These are phyloP conservation scores for Melieria picta DNA, from an alignment of 2,888 invertebrate species.

Conservation along the genomic window DNA sequence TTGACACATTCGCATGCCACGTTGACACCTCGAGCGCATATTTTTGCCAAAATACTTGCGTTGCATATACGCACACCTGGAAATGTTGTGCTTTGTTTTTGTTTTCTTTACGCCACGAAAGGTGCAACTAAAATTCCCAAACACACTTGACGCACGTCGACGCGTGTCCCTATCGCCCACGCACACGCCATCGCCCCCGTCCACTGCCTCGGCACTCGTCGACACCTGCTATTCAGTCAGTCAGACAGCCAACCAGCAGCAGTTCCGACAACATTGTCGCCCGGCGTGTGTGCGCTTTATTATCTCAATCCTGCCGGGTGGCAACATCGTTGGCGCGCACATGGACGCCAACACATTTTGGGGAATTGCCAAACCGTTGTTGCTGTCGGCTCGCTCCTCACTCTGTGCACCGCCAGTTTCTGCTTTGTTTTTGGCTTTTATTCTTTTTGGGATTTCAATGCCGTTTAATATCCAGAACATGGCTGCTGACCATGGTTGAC, in stretches of 20 bases:
- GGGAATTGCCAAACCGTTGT: not conserved
- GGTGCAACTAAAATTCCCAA: too few relatives aligned
- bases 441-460: not conserved
- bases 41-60: not conserved
- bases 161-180: too few relatives aligned
- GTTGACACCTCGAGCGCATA: slow-evolving; percentile 3
- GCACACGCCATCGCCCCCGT: too few relatives aligned
- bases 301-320: not conserved
- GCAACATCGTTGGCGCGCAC: not conserved
- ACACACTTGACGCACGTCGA: too few relatives aligned
- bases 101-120: too few relatives aligned
- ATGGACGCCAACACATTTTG: not conserved
- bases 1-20: slow-evolving; percentile 2
- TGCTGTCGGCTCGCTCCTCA: not conserved
- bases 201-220: too few relatives aligned
- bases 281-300: not conserved
- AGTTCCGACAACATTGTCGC: too few relatives aligned
- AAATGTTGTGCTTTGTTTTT: not conserved
- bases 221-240: too few relatives aligned
- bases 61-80: not conserved
- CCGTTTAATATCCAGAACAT: too few relatives aligned
- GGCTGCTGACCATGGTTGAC: too few relatives aligned
- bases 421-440: not conserved
- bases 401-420: not conserved
- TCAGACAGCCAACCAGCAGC: too few relatives aligned